These are phyloP conservation scores for Darevskia nairensis DNA, from an alignment of 2,797 vertebrate species.

Conservation along the genomic window DNA sequence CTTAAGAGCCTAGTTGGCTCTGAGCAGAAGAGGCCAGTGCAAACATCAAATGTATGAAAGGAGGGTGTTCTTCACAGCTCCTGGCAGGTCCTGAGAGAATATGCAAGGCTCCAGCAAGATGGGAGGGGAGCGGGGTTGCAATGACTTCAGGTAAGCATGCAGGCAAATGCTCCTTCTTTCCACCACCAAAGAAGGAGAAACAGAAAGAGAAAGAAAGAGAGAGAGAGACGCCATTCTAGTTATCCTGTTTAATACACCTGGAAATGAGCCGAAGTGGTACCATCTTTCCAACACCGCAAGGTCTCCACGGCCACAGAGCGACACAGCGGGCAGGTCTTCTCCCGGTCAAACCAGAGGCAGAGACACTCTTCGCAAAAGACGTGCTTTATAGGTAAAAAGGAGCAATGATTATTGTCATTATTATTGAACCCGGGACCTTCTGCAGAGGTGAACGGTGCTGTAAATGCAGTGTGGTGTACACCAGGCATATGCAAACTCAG, in stretches of 20 bases:
- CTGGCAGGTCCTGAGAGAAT: not conserved
- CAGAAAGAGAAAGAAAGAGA: no score
- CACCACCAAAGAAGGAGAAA: not conserved
- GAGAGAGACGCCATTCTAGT: not conserved
- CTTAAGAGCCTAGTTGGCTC: not conserved
- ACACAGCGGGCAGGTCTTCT: conserved; percentile 94
- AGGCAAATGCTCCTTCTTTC: not conserved
- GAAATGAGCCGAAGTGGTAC: conserved; percentile 96
- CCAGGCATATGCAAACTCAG: no score
- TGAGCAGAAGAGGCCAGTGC: not conserved
- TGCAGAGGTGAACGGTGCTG: no score
- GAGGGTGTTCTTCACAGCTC: not conserved
- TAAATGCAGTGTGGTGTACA: no score
- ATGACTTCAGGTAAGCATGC: not conserved
- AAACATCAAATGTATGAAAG: not conserved
- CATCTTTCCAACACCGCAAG: conserved; percentile 96
- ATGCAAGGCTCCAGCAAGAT: not conserved
- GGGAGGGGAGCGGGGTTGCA: not conserved
- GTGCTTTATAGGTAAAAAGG: conserved; percentile 81
- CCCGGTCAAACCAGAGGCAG: conserved; percentile 96
- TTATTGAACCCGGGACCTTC: no score
- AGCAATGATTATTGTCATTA: fast-evolving
- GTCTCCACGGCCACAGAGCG: conserved; percentile 90
- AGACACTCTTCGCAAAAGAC: conserved; percentile 98
- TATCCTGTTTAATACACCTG: conserved; percentile 88